Evolutionary conservation across 2,797 vertebrate species (phyloP).

Genomic region (Sparidentex hasta): DNA sequence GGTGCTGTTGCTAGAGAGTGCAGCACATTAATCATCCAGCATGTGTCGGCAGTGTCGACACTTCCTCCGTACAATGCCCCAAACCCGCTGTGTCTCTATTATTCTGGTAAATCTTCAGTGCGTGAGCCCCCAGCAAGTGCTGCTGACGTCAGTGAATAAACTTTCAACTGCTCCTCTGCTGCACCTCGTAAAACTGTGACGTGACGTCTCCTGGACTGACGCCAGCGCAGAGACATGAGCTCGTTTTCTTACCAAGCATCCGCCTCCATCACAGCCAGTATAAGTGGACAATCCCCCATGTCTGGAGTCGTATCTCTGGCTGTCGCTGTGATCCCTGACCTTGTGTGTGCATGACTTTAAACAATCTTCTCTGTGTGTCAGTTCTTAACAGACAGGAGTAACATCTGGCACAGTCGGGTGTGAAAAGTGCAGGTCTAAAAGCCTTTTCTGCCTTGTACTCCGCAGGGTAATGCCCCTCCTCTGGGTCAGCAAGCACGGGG

Average conservation of each 20-base stretch:
- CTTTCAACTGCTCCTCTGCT: slow-evolving; percentile 19
- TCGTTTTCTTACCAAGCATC: not conserved
- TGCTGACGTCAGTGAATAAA: slow-evolving; percentile 48
- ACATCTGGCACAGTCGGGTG: slow-evolving; percentile 20
- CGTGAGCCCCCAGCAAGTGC: not conserved
- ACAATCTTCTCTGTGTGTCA: slow-evolving; percentile 2
- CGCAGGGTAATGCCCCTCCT: slow-evolving; percentile 5
- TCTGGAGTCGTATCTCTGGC: slow-evolving; percentile 22
- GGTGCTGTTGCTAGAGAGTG: not conserved
- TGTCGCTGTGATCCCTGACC: slow-evolving; percentile 10
- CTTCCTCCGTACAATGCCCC: slow-evolving; percentile 6
- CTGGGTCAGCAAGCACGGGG: slow-evolving; percentile 27
- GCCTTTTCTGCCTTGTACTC: slow-evolving; percentile 35
- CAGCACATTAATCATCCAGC: slow-evolving; percentile 11
- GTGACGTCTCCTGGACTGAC: slow-evolving; percentile 28
- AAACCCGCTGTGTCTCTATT: slow-evolving; percentile 8
- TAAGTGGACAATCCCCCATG: slow-evolving; percentile 6
- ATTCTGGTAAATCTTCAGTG: slow-evolving; percentile 5
- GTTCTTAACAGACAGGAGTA: slow-evolving; percentile 6
- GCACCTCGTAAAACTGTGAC: slow-evolving; percentile 47
- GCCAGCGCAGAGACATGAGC: slow-evolving; percentile 30
- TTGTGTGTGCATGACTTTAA: slow-evolving; percentile 3
- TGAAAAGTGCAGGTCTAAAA: slow-evolving; percentile 36
- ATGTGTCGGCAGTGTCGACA: not conserved
- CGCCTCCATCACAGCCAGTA: not conserved